Evolutionary conservation across 2,113 vertebrate genomes (phyloP), one percentile per base, ranked within the genome.

Genomic region (Dolichallabes microphthalmus): DNA sequence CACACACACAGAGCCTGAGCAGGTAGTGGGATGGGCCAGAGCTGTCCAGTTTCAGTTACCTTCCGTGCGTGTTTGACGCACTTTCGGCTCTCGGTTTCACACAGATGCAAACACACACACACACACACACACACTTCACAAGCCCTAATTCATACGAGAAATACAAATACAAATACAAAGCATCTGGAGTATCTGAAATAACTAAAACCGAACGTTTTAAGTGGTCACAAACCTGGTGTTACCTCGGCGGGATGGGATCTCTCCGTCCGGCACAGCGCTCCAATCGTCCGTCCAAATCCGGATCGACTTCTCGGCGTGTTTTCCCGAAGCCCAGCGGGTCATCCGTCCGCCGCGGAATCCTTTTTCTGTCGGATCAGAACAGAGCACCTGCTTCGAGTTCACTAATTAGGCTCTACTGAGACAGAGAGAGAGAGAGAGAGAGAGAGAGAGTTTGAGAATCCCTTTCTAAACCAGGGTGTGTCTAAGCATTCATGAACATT

Each of bases 21-120:
- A 87, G 85, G 83, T 88, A 88, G 69, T 19, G 81, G 86, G 74
- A 58, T 75, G 86, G 81, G 57, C 77, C 63, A 39, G 69, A 77
- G 55, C 76, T 53, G 76, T 61, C 69, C 82, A 82, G 90, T 89
- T 88, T 88, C 63, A 75, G 87, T 89, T 89, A 88, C 90, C 80
- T 87, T 87, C 84, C 73, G 64, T 45, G 45, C 45, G 7, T 45
- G 45, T 76, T 69, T 88, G 88, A 88, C 88, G 86, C 81, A 88
- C 86, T 86, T 88, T 79, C 74, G 82, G 64, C 68, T 86, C 86
- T 82, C 85, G 64, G 79, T 87, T 78, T 88, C 76, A 88, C 61
- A 66, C 78, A 84, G 52, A 85, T 64, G 71, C 61, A 27, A 39
- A 32, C 25, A 12, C 15, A 84, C 64, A 78, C 25, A 27, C 30